Conservation (phyloP, 2,113 vertebrate genomes). For the Corythornis madagascariensis region DNA sequence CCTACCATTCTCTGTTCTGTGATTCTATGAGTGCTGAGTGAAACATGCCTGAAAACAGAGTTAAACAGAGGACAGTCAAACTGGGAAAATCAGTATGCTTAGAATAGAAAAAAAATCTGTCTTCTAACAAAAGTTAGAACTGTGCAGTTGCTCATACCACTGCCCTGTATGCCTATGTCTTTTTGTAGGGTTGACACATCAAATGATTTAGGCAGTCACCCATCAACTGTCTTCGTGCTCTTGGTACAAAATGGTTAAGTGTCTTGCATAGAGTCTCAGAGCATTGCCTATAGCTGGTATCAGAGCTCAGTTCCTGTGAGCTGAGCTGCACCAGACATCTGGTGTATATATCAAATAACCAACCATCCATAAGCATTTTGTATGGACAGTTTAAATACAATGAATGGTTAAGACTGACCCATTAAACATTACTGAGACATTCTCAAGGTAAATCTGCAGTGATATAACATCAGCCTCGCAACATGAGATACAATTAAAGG, state of each 20-base stretch:
- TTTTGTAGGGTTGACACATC: neutral
- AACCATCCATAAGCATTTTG: conserved; percentile 34
- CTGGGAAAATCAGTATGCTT: neutral
- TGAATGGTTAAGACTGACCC: conserved; percentile 36
- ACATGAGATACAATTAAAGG: conserved; percentile 47
- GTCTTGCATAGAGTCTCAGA: neutral
- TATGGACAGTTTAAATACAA: conserved; percentile 37
- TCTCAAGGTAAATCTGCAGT: conserved; percentile 59
- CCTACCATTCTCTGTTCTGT: neutral
- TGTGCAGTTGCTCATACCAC: neutral
- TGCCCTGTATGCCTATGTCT: neutral
- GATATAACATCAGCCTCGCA: conserved; percentile 25
- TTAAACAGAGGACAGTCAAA: neutral
- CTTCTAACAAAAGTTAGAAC: neutral
- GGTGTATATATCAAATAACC: conserved; percentile 25
- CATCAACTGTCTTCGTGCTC: neutral
- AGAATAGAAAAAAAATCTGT: neutral
- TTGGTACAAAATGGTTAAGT: neutral
- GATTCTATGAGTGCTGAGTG: neutral
- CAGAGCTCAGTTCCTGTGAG: neutral
- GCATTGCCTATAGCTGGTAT: neutral
- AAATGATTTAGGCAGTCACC: neutral
- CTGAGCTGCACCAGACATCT: conserved; percentile 12
- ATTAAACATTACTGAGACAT: conserved; percentile 50
- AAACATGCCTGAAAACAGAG: neutral